Conservation (phyloP, 2,888 invertebrate genomes). For the Abscondita cerata region DNA sequence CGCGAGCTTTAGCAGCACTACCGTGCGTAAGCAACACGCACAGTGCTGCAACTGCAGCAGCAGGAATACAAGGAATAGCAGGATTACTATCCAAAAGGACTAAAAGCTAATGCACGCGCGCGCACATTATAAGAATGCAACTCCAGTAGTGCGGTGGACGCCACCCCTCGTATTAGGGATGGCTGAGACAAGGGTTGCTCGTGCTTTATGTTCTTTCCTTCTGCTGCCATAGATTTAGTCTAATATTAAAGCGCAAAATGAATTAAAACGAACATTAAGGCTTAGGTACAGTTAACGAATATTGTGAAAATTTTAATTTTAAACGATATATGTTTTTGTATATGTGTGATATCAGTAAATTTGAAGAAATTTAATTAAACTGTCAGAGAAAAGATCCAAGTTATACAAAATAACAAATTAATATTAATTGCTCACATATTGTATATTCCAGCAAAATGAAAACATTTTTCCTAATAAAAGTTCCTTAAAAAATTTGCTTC, state of each 20-base stretch:
- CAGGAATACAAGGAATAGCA: conserved; percentile 40
- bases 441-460: too few relatives aligned
- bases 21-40: conserved; percentile 51
- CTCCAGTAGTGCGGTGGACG: conserved; percentile 37
- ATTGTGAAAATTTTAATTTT: conserved; percentile 26
- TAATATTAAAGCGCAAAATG: conserved; percentile 34
- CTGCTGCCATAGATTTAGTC: conserved; percentile 34
- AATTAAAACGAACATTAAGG: conserved; percentile 33
- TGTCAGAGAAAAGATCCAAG: too few relatives aligned
- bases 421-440: too few relatives aligned
- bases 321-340: conserved; percentile 3
- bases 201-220: conserved; percentile 37
- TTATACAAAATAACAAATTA: too few relatives aligned
- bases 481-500: too few relatives aligned
- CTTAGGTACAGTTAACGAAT: conserved; percentile 25
- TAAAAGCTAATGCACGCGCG: conserved; percentile 56
- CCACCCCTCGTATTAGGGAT: conserved; percentile 38
- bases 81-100: conserved; percentile 38
- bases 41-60: conserved; percentile 54
- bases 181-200: conserved; percentile 36
- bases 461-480: too few relatives aligned
- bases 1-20: conserved; percentile 32
- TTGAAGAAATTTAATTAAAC: conserved; percentile 9
- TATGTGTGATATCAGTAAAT: conserved; percentile 4
- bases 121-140: conserved; percentile 48